A percentile compares a stretch with the other conserved stretches of the same genome.
Conservation (phyloP, 2,797 vertebrate genomes). For the Gymnopithys bicolor region DNA sequence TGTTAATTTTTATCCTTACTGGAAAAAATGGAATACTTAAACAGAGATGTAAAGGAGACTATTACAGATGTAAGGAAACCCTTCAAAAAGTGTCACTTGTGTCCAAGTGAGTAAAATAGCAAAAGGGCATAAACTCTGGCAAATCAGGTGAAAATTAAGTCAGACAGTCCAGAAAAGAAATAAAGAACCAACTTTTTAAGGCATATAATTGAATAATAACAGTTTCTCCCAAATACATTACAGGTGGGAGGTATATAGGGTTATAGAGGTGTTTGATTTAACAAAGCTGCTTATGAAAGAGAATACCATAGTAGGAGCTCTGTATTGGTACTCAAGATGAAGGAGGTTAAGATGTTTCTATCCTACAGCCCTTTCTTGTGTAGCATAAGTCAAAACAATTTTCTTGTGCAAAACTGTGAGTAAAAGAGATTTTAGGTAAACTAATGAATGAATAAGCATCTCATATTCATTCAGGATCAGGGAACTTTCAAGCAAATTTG, state of each 20-base stretch:
- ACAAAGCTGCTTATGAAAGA: background rate
- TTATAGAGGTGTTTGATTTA: background rate
- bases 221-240: background rate
- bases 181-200: background rate
- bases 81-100: background rate
- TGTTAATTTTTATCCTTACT: background rate
- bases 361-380: background rate
- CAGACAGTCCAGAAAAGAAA: background rate
- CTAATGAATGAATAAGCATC: background rate
- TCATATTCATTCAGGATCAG: background rate
- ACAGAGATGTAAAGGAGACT: background rate
- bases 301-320: background rate
- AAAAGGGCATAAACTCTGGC: background rate
- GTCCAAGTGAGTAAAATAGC: background rate
- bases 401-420: background rate
- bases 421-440: background rate
- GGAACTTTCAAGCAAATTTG: background rate
- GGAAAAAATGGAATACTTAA: background rate
- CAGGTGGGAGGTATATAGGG: background rate
- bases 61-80: background rate
- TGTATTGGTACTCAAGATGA: background rate
- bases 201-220: background rate
- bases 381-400: background rate
- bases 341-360: background rate
- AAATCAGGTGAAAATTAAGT: background rate